phyloP scores from a whole-genome alignment of 2,113 vertebrate genomes.

The Tachuris rubrigastra region DNA sequence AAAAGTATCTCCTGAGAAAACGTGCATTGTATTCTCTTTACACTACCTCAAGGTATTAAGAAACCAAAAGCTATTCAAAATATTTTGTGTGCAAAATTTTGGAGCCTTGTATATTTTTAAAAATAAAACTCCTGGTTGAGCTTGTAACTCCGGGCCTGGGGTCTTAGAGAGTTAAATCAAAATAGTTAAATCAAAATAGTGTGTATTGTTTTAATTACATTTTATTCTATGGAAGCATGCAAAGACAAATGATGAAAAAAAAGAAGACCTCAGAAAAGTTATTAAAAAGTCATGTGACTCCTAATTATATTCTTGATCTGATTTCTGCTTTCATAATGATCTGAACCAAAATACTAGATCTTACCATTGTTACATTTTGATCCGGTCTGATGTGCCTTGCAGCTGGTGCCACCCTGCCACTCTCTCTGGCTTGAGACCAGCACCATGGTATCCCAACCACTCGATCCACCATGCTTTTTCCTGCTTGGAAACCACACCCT shows the following conservation, averaged over 20 bases:
- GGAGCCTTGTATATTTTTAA: no score
- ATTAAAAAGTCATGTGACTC: neutral
- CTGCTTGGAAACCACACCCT: accelerated
- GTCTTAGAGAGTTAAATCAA: neutral
- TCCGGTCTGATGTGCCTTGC: accelerated
- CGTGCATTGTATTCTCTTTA: no score
- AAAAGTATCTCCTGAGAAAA: no score
- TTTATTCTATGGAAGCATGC: neutral
- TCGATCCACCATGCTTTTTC: neutral
- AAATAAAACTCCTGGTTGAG: no score
- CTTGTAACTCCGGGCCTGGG: no score
- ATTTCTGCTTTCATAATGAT: neutral
- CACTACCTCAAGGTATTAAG: no score
- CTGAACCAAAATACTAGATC: neutral
- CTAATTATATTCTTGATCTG: neutral
- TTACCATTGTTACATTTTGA: neutral
- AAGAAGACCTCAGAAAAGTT: neutral
- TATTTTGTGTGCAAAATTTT: no score
- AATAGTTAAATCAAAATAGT: neutral
- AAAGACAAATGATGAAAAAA: neutral
- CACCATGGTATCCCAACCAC: accelerated
- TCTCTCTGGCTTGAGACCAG: neutral
- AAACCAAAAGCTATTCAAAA: no score
- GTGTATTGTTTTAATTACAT: neutral
- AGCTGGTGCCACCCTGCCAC: accelerated